These are phyloP conservation scores for Nasonia longicornis DNA, from an alignment of 1,140 invertebrate species.

Conservation along the genomic window DNA sequence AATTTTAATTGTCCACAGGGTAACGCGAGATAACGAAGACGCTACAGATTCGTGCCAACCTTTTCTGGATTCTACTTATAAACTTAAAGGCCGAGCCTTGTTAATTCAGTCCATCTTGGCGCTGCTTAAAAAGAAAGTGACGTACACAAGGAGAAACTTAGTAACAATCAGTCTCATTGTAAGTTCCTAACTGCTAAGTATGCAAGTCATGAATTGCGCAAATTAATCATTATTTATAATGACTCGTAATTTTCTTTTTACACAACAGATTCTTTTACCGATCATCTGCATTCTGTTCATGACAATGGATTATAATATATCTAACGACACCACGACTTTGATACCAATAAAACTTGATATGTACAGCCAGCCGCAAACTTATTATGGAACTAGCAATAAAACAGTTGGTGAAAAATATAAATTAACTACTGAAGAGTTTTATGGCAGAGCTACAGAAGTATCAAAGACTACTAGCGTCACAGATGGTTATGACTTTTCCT, in stretches of 20 bases:
- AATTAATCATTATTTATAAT: constrained; percentile 15
- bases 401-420: constrained; percentile 51
- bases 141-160: constrained; percentile 59
- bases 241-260: constrained; percentile 44
- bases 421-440: constrained; percentile 44
- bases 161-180: constrained; percentile 53
- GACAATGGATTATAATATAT: constrained; percentile 56
- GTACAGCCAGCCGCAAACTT: constrained; percentile 55
- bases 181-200: constrained; percentile 27
- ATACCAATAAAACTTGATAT: constrained; percentile 54
- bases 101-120: constrained; percentile 56
- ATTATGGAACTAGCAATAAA: constrained; percentile 52
- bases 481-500: constrained; percentile 47
- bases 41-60: constrained; percentile 53
- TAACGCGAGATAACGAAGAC: constrained; percentile 59
- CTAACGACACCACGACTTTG: constrained; percentile 48
- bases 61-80: constrained; percentile 48
- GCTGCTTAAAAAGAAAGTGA: constrained; percentile 59
- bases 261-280: constrained; percentile 55
- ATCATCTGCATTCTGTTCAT: constrained; percentile 57
- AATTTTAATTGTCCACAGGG: constrained; percentile 44
- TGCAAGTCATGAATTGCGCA: background rate
- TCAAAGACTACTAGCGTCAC: constrained; percentile 42
- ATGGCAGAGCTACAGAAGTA: constrained; percentile 38
- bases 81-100: constrained; percentile 55